These are phyloP conservation scores for Limnothrissa miodon DNA, from an alignment of 2,113 vertebrate genomes.

Conservation along the genomic window DNA sequence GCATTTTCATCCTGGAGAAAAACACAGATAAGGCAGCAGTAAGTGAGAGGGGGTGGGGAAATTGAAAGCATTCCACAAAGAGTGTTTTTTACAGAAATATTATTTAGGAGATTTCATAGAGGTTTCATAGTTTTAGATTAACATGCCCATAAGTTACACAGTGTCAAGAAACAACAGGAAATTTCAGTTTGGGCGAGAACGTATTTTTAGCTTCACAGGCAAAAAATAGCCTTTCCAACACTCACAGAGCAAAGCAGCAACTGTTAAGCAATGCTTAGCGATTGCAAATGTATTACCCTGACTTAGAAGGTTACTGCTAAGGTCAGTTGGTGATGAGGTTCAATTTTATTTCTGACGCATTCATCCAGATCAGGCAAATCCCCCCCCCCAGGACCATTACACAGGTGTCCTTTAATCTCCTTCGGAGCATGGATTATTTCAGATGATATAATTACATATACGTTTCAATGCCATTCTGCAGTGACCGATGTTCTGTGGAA, in stretches of 20 bases:
- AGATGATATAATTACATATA: background rate
- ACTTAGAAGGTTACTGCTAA: background rate
- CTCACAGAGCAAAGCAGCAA: background rate
- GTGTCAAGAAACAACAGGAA: too few relatives aligned
- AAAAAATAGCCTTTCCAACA: background rate
- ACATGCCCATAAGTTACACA: too few relatives aligned
- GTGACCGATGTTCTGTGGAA: background rate
- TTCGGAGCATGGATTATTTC: background rate
- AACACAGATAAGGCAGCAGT: background rate
- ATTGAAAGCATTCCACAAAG: background rate
- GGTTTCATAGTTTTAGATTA: too few relatives aligned
- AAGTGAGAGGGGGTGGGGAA: background rate
- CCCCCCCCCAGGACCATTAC: background rate
- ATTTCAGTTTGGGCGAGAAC: background rate
- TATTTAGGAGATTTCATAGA: too few relatives aligned
- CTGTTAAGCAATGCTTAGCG: background rate
- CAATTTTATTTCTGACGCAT: background rate
- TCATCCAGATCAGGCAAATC: background rate
- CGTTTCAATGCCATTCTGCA: background rate
- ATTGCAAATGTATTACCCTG: background rate
- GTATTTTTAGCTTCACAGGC: background rate
- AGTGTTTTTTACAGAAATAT: background rate
- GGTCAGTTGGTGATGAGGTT: background rate
- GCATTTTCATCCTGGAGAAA: constrained; percentile 92
- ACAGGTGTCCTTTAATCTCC: background rate